Evolutionary conservation across 2,797 vertebrate species (phyloP).

Genomic region (Sebastolobus alascanus): DNA sequence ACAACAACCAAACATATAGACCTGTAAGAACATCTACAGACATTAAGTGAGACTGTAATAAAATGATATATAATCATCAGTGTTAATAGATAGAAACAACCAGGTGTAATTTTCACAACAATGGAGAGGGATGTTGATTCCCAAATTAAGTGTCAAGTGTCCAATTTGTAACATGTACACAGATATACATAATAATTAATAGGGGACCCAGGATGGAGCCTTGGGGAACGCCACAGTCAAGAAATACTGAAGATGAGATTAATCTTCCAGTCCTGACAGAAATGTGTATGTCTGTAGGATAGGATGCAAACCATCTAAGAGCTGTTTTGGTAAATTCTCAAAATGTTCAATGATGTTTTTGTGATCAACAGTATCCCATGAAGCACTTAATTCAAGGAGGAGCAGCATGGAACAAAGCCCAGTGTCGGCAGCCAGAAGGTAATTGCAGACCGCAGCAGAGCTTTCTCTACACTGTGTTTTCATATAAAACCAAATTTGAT

Average conservation of each 20-base stretch:
- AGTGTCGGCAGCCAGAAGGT: neutral
- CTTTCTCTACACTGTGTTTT: neutral
- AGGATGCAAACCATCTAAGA: neutral
- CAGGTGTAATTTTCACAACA: neutral
- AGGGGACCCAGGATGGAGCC: neutral
- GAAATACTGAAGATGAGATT: neutral
- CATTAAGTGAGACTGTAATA: neutral
- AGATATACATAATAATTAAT: neutral
- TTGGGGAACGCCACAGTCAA: neutral
- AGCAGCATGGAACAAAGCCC: neutral
- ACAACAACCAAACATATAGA: neutral
- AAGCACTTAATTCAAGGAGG: neutral
- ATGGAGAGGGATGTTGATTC: neutral
- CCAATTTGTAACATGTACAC: neutral
- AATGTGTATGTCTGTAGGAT: neutral
- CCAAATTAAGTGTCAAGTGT: neutral
- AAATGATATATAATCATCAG: neutral
- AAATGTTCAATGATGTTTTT: neutral
- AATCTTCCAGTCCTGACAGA: neutral
- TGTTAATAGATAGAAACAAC: conserved; percentile 10
- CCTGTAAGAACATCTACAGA: neutral
- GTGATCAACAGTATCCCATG: neutral
- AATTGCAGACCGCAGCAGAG: neutral
- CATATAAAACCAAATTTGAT: neutral
- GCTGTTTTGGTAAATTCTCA: neutral